Conservation (phyloP, 2,888 invertebrate genomes). For the Cephus sareptanus region DNA sequence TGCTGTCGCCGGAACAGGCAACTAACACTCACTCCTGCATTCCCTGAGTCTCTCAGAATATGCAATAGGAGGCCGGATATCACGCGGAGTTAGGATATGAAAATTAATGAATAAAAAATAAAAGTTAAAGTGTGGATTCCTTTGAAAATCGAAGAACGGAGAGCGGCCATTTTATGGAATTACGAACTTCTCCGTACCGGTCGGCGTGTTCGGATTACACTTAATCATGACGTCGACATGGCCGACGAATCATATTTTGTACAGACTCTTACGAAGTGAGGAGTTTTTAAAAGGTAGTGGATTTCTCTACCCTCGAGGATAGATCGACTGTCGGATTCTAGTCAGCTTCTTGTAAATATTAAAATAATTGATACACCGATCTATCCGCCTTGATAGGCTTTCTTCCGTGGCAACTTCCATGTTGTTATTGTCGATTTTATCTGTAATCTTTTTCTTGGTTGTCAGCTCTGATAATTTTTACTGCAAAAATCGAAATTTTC, state of each 20-base stretch:
- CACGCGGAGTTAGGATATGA: conserved; percentile 37
- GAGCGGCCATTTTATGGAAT: not conserved
- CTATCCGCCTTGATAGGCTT: not conserved
- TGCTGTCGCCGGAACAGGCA: conserved; percentile 74
- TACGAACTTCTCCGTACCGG: not conserved
- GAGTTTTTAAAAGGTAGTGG: conserved; percentile 2
- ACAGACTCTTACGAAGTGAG: conserved; percentile 32
- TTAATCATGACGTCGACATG: not conserved
- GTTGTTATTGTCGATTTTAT: not conserved
- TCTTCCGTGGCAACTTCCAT: conserved; percentile 33
- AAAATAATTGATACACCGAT: conserved; percentile 12
- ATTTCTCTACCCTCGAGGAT: conserved; percentile 13
- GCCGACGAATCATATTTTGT: conserved; percentile 34
- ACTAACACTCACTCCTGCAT: conserved; percentile 70
- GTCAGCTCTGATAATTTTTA: not conserved
- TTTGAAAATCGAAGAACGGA: not conserved
- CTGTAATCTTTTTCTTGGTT: not conserved
- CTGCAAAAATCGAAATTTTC: not conserved
- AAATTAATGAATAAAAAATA: conserved; percentile 22
- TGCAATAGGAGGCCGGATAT: conserved; percentile 10
- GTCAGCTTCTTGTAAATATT: conserved; percentile 44
- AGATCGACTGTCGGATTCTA: conserved; percentile 20
- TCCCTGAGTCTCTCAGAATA: conserved; percentile 48
- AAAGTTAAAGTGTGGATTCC: not conserved
- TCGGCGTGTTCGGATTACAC: not conserved